Conservation (phyloP, 2,888 invertebrate species). For the Chironomus tentans region DNA sequence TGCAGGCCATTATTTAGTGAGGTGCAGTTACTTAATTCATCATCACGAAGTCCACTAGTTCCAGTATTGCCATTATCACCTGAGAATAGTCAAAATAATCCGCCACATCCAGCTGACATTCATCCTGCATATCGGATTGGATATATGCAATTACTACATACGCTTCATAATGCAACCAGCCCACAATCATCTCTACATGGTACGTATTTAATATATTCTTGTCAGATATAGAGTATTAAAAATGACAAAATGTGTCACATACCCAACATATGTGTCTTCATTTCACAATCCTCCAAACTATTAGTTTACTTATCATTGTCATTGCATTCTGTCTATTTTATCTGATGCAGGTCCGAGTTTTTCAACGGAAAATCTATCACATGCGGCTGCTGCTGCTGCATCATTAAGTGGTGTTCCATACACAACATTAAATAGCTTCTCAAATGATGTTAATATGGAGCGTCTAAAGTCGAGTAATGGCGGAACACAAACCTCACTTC, state of each 20-base stretch:
- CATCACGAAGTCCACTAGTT: slow-evolving; percentile 44
- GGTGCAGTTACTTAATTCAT: slow-evolving; percentile 40
- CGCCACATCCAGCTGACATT: slow-evolving; percentile 46
- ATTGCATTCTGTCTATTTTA: slow-evolving; percentile 32
- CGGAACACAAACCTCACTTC: slow-evolving; percentile 32
- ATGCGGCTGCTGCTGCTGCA: neutral
- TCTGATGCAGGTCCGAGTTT: slow-evolving; percentile 47
- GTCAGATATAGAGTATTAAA: too few relatives aligned
- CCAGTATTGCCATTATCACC: slow-evolving; percentile 43
- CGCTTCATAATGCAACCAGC: slow-evolving; percentile 55
- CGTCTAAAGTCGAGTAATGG: slow-evolving; percentile 34
- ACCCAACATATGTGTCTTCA: neutral
- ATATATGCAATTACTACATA: slow-evolving; percentile 71
- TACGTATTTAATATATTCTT: slow-evolving; percentile 38
- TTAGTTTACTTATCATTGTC: too few relatives aligned
- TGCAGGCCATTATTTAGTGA: slow-evolving; percentile 39
- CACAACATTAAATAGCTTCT: slow-evolving; percentile 52
- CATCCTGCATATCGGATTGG: slow-evolving; percentile 64
- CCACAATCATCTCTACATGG: slow-evolving; percentile 61
- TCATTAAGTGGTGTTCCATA: slow-evolving; percentile 42
- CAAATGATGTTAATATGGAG: slow-evolving; percentile 74
- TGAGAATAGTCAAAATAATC: slow-evolving; percentile 44
- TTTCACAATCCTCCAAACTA: neutral
- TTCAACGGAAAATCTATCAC: slow-evolving; percentile 51
- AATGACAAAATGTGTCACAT: too few relatives aligned